Evolutionary conservation across 2,113 vertebrate genomes (phyloP), one percentile per base, ranked within the genome.

Genomic region (Cyprinodon variegatus): DNA sequence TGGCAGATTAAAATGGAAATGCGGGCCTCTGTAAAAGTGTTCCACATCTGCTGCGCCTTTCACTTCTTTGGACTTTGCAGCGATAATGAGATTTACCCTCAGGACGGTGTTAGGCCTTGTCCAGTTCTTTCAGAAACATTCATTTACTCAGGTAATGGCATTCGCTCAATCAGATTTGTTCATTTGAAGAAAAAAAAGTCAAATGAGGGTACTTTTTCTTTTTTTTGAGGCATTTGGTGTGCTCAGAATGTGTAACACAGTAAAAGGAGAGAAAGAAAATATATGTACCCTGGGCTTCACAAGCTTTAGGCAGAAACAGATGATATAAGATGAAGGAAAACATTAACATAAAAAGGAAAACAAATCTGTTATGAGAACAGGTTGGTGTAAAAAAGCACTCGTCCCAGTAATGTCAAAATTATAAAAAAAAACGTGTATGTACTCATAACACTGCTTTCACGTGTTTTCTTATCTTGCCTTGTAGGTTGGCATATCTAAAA

Each of bases 1-100:
- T 81, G 82, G 82, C 86, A 90, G 87, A 93, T 94, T 92, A 91
- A 93, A 93, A 92, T 93, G 92, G 91, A 93, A 93, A 94, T 92
- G 66, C 45, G 84, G 83, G 86, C 78, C 76, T 83, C 79, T 79
- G 84, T 91, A 79, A 88, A 87, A 85, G 83, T 83, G 85, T 79
- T 82, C 70, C 77, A 70, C 84, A 82, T 65, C 83, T 43, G 38
- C 76, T 76, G 81, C 81, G 73, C 79, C 79, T 81, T 82, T 74
- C 81, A 82, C 72, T 73, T 87, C 83, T 82, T 89, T 83, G 79
- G 75, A 86, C 72, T 90, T 84, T 91, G 83, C 83, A 72, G 81
- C 64, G 89, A 94, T 93, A 92, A 93, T 91, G 90, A 92, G 90
- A 88, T 89, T 89, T 86, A 89, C 89, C 90, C 93, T 90, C 84